Base-by-base conservation (phyloP, 1,140 invertebrate species). In the Microplitis mediator region DNA sequence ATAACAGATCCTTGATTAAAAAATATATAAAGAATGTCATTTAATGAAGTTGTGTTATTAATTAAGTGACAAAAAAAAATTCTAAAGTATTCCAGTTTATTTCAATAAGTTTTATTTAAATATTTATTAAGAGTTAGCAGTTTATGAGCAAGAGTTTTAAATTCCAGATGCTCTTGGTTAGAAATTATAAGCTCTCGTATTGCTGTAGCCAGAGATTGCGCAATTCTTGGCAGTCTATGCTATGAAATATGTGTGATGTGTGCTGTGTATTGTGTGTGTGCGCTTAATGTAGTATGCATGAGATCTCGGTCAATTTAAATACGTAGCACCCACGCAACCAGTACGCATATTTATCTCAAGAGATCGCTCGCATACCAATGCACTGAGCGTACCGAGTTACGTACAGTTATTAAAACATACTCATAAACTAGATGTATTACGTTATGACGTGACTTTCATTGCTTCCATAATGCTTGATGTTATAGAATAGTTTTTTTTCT, bases 221-320 rank as follows among this genome's bases (percentile, higher is more conserved):
- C 61, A 74, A 74, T 70, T 56, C 63, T 74, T 70, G 68, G 72
- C 72, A 70, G 45, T 3, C 8, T 36, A 60, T 56, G 4, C 35
- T 16, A 58, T 58, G 14, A 56, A 34, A 31, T 36, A 58, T 34
- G 31, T 13, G 2, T 45, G 6, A 45, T 45, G 39, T 45, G 39
- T 45, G 39, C 23, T 23, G 23, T 23, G 23, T 23, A 23, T 23
- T 45, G 11, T 11, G 39, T 45, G 39, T 45, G n/a, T n/a, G 11
- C 8, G 51, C 31, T 11, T 62, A 58, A 45, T 56, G 51, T n/a
- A 50, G 58, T 11, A 45, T 45, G 50, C 34, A 23, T 52, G 54
- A 52, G 63, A 58, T 70, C 51, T 54, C 50, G 62, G 68, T 51
- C 62, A 63, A 58, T 70, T 35, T 56, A 70, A 54, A 69, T 58